A percentile compares a stretch with the other conserved stretches of the same genome.
Conservation (phyloP, 2,113 vertebrate species). For the human (Homo sapiens) region DNA sequence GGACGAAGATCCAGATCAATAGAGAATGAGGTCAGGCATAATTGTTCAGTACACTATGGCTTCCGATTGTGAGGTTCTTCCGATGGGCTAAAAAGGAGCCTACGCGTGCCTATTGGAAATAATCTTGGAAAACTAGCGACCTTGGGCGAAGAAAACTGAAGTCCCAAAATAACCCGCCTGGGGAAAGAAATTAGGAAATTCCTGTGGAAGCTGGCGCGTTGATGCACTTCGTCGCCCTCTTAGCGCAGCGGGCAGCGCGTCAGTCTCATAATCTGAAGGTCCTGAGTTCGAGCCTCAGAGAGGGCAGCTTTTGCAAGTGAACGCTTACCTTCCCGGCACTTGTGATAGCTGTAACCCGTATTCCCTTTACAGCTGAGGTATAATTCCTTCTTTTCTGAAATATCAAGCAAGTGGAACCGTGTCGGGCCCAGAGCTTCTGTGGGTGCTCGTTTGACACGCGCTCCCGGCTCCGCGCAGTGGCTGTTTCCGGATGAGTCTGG, state of each 20-base stretch:
- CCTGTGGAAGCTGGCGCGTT: fast-evolving
- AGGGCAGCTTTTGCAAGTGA: neutral
- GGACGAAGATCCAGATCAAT: neutral
- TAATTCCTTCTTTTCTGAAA: neutral
- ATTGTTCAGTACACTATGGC: neutral
- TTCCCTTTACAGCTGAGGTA: neutral
- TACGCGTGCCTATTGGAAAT: neutral
- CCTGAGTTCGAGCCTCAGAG: slow-evolving; percentile 66
- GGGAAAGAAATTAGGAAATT: neutral
- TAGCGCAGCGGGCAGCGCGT: slow-evolving; percentile 60
- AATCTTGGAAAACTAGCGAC: neutral
- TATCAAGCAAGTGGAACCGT: too few relatives aligned
- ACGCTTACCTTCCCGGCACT: neutral
- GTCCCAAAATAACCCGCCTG: neutral
- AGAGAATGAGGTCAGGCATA: neutral
- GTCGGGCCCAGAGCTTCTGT: fast-evolving
- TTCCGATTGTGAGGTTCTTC: neutral
- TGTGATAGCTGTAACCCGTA: neutral
- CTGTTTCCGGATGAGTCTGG: neutral
- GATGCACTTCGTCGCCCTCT: fast-evolving
- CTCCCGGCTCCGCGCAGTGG: neutral
- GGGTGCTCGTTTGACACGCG: fast-evolving
- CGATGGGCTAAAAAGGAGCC: neutral
- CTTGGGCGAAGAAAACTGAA: neutral
- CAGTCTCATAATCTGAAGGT: slow-evolving; percentile 73